Evolutionary conservation across 2,797 vertebrate genomes (phyloP).

Genomic region (Cryptoblepharus egeriae): DNA sequence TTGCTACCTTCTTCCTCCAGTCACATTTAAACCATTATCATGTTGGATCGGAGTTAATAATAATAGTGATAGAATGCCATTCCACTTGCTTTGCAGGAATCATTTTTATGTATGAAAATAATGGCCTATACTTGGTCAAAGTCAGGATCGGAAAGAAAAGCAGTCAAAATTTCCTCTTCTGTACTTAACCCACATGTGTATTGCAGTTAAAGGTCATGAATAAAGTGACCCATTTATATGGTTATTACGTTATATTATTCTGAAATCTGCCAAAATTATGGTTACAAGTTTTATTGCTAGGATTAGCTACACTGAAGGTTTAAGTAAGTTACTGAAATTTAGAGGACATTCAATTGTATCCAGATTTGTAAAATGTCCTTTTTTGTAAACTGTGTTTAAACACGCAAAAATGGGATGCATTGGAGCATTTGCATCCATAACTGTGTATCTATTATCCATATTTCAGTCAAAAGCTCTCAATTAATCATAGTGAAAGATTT

Average conservation of each 20-base stretch:
- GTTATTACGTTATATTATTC: neutral
- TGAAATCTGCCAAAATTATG: neutral
- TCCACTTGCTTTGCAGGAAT: neutral
- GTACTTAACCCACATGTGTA: no score
- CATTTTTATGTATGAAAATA: neutral
- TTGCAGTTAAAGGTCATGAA: neutral
- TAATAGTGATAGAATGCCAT: neutral
- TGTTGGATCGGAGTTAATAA: neutral
- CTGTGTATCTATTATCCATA: neutral
- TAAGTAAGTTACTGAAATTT: neutral
- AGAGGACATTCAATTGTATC: neutral
- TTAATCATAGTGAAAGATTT: neutral
- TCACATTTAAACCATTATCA: neutral
- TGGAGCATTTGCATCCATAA: neutral
- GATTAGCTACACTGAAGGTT: neutral
- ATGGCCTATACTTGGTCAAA: no score
- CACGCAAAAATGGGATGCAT: neutral
- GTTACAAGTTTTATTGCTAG: neutral
- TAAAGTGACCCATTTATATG: neutral
- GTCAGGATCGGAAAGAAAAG: neutral
- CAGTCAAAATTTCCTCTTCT: neutral
- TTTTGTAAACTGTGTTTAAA: neutral
- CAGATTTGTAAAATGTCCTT: neutral
- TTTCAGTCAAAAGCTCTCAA: neutral
- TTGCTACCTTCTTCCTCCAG: neutral